These are phyloP conservation scores for Notodonta dromedarius DNA, from an alignment of 2,888 invertebrate genomes.

Conservation along the genomic window DNA sequence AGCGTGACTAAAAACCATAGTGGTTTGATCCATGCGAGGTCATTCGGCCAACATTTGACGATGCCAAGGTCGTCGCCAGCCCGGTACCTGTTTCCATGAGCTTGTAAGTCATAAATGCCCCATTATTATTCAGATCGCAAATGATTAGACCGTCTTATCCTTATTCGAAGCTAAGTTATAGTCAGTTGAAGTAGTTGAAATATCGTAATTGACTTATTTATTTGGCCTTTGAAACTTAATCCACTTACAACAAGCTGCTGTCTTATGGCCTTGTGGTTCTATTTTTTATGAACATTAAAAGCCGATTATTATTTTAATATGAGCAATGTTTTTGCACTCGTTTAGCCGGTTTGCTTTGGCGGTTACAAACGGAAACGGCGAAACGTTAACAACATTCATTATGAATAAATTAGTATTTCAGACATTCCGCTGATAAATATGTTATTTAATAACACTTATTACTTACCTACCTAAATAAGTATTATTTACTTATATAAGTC, in stretches of 20 bases:
- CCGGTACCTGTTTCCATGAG: slow-evolving; percentile 44
- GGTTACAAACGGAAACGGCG: slow-evolving; percentile 13
- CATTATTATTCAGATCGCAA: slow-evolving; percentile 49
- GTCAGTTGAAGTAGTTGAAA: background rate
- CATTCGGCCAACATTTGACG: slow-evolving; percentile 63
- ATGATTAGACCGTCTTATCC: slow-evolving; percentile 30
- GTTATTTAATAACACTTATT: background rate
- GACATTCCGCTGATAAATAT: background rate
- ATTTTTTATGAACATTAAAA: slow-evolving; percentile 22
- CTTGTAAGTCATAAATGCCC: slow-evolving; percentile 42
- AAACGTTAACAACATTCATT: slow-evolving; percentile 4
- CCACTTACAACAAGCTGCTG: slow-evolving; percentile 18
- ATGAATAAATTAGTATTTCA: background rate
- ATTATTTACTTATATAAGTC: too few relatives aligned
- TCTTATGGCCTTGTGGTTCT: slow-evolving; percentile 23
- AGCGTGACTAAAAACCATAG: slow-evolving; percentile 75
- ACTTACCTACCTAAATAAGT: background rate
- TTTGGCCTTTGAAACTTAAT: slow-evolving; percentile 6
- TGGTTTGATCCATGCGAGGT: slow-evolving; percentile 64
- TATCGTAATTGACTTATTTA: background rate
- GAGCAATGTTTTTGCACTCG: slow-evolving; percentile 20
- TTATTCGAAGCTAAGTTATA: background rate
- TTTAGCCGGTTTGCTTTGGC: slow-evolving; percentile 26
- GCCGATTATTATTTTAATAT: slow-evolving; percentile 22
- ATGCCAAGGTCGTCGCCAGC: slow-evolving; percentile 62